These are phyloP conservation scores for Cylloceria caligata DNA, from an alignment of 2,888 invertebrate species.

Conservation along the genomic window DNA sequence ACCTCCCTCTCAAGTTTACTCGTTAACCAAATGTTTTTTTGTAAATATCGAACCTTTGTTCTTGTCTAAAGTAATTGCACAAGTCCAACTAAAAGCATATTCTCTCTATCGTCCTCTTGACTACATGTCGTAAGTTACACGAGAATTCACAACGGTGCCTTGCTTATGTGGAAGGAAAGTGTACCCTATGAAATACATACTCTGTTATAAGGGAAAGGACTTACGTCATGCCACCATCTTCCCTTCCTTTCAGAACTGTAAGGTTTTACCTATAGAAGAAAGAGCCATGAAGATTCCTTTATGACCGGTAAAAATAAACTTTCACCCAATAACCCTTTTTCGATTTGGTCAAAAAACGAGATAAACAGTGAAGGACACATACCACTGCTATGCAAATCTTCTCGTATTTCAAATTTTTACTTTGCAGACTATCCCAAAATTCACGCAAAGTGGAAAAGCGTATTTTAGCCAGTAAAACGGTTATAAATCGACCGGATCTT, in stretches of 20 bases:
- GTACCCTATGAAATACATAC: constrained; percentile 43
- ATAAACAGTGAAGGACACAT: not conserved
- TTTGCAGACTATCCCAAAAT: constrained; percentile 18
- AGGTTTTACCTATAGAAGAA: constrained; percentile 55
- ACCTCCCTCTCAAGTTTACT: not conserved
- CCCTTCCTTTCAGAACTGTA: not conserved
- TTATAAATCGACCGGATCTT: constrained; percentile 27
- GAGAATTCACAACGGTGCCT: constrained; percentile 15
- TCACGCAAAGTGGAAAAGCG: constrained; percentile 16
- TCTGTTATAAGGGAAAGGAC: constrained; percentile 46
- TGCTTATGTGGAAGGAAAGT: constrained; percentile 30
- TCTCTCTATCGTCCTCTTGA: constrained; percentile 7
- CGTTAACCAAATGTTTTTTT: not conserved
- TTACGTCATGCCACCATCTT: constrained; percentile 22
- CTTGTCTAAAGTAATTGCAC: not conserved
- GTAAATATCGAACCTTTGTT: not conserved
- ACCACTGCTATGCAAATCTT: not conserved
- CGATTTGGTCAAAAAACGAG: constrained; percentile 11
- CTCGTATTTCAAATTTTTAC: constrained; percentile 12
- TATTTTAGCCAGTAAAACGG: constrained; percentile 19
- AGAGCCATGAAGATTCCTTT: constrained; percentile 61
- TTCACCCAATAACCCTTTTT: constrained; percentile 40
- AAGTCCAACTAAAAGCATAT: not conserved
- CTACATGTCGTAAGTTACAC: constrained; percentile 3
- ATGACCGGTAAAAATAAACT: constrained; percentile 28